Base-by-base conservation (phyloP, 2,888 invertebrate genomes). In the Lithophane semibrunnea region DNA sequence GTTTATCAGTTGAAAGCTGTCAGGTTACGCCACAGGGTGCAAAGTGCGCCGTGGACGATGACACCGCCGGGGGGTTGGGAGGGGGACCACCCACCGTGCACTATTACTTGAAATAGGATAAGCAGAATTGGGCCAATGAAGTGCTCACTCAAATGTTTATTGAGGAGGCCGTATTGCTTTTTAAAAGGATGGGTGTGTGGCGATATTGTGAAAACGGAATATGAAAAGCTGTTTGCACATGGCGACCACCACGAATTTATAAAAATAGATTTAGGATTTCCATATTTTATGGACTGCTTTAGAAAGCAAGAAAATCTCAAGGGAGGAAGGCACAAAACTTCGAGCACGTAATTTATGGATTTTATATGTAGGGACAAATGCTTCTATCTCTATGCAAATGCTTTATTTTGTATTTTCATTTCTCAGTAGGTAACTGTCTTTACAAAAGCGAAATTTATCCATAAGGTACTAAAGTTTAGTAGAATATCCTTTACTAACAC, bases 61-160 rank as follows among this genome's bases (percentile, higher is more conserved):
- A 80, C 85, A 80, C 79, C 73, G 71, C 61, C 18, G 61, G 77
- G 61, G 69, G 54, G 29, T n/a, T 42, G 16, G 44, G 69, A 63
- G 66, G 42, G 63, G 29, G 61, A 73, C 85, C 82, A 73, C 86
- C 82, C 74, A 79, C 70, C 65, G 86, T 65, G 79, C 87, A 78
- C 77, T 86, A 85, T 78, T 85, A 78, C 87, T 80, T 71, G 71
- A 65, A 77, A 79, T 83, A 69, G 77, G 79, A 87, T 85, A 76
- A 85, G 75, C 73, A 79, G 76, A 84, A 88, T 86, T 82, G 87
- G 82, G 47, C 84, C 82, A 82, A 84, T 82, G 79, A 80, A 86
- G 64, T 67, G 63, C 7, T 88, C 76, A 82, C 52, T 79, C 63
- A 70, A 73, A 83, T 85, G 75, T 86, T 78, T 75, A 82, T 86